A percentile compares a stretch with the other conserved stretches of the same genome.
These are phyloP conservation scores for Actenoides lindsayi DNA, from an alignment of 2,113 vertebrate genomes.

Conservation along the genomic window DNA sequence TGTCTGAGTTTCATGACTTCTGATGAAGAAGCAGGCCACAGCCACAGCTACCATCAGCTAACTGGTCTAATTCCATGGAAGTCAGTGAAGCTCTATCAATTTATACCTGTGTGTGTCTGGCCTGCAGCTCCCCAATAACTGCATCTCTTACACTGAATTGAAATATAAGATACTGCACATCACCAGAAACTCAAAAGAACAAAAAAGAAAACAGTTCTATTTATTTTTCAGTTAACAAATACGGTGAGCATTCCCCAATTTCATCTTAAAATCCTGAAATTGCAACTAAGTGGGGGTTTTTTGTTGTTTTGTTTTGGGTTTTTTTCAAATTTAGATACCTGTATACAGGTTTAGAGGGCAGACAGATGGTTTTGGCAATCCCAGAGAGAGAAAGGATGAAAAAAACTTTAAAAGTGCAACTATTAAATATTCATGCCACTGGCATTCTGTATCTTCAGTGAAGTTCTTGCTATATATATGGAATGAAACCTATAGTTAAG, in stretches of 20 bases:
- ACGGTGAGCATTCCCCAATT: not conserved
- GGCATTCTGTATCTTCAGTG: conserved; percentile 20
- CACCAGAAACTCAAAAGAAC: not conserved
- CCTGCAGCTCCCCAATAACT: not conserved
- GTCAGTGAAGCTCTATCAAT: not conserved
- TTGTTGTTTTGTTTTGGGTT: not conserved
- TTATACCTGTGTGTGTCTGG: not conserved
- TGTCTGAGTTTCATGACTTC: conserved; percentile 38
- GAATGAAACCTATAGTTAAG: conserved; percentile 21
- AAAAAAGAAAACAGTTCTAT: not conserved
- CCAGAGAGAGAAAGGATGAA: conserved; percentile 35
- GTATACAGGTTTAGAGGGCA: not conserved
- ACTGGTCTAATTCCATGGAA: not conserved
- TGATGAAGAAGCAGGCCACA: not conserved
- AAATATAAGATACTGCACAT: not conserved
- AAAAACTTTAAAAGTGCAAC: conserved; percentile 6
- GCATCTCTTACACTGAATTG: not conserved
- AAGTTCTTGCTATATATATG: conserved; percentile 8
- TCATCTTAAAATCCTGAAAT: not conserved
- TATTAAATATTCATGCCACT: conserved; percentile 49
- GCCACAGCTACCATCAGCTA: not conserved
- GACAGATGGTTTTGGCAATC: conserved; percentile 8
- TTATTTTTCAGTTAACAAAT: not conserved
- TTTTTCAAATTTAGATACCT: not conserved
- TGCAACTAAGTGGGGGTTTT: not conserved